Conservation (phyloP, 1,140 invertebrate species). For the Anagrus nilaparvatae region DNA sequence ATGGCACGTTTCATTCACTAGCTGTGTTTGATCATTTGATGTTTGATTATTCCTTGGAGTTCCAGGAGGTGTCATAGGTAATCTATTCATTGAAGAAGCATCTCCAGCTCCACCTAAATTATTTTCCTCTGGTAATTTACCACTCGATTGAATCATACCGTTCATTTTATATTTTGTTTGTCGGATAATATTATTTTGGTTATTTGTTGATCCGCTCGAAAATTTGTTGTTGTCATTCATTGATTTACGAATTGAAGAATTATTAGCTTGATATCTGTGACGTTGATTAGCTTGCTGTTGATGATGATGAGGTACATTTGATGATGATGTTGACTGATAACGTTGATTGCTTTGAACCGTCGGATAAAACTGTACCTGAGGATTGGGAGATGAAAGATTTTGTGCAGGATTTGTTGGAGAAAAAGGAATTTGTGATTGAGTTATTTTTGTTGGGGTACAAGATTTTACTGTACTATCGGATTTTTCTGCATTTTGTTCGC, state of each 20-base stretch:
- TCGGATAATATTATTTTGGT: no score
- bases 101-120: conserved; percentile 31
- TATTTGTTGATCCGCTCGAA: no score
- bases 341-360: conserved; percentile 14
- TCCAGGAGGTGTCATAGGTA: conserved; percentile 33
- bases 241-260: neutral
- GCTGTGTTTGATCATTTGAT: conserved; percentile 23
- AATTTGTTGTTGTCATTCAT: conserved; percentile 1
- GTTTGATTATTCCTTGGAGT: conserved; percentile 23
- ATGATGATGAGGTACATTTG: conserved; percentile 9
- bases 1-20: conserved; percentile 36
- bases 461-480: no score
- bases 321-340: conserved; percentile 7
- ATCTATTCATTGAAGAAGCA: conserved; percentile 17
- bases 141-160: conserved; percentile 22
- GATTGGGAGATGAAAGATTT: conserved; percentile 30
- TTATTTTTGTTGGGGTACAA: no score
- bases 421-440: conserved; percentile 30
- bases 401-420: conserved; percentile 31
- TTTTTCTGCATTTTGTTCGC: no score
- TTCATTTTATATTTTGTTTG: conserved; percentile 34
- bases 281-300: no score
- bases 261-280: no score
- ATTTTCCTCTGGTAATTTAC: conserved; percentile 20
- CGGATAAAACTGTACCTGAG: conserved; percentile 36